A percentile compares a stretch with the other conserved stretches of the same genome.
Conservation (phyloP, 2,888 invertebrate genomes). For the Coenonympha glycerion region DNA sequence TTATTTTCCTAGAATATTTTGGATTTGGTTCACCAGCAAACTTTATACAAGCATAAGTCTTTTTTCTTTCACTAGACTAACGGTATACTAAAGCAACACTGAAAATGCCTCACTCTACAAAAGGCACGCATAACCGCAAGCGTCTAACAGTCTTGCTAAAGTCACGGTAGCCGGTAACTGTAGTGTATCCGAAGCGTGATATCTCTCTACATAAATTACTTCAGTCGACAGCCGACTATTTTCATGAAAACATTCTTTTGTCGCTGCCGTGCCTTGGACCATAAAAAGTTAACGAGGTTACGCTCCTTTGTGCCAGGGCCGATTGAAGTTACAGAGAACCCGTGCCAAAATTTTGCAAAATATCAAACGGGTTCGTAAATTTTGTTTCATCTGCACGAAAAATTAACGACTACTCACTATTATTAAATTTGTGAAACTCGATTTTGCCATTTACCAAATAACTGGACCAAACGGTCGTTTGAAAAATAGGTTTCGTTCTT, state of each 20-base stretch:
- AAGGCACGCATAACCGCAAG: neutral
- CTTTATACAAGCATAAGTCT: no score
- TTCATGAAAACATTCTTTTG: slow-evolving; percentile 30
- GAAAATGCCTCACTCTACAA: no score
- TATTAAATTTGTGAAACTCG: neutral
- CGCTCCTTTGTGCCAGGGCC: slow-evolving; percentile 28
- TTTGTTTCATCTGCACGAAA: slow-evolving; percentile 27
- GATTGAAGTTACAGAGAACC: slow-evolving; percentile 17
- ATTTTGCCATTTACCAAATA: neutral
- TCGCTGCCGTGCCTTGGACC: slow-evolving; percentile 29
- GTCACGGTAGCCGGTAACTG: slow-evolving; percentile 10
- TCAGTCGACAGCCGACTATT: slow-evolving; percentile 24
- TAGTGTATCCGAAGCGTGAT: slow-evolving; percentile 16
- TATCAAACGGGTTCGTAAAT: slow-evolving; percentile 36
- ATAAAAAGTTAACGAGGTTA: slow-evolving; percentile 34
- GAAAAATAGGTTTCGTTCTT: no score
- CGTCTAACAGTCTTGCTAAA: neutral
- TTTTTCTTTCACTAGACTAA: no score
- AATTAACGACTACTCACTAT: neutral
- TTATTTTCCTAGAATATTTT: no score
- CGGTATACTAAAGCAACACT: no score
- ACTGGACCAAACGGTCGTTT: neutral
- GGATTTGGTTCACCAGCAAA: no score
- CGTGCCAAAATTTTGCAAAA: slow-evolving; percentile 38
- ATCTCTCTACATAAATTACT: slow-evolving; percentile 25